These are phyloP conservation scores for Neelides folsomi DNA, from an alignment of 2,888 invertebrate species.

Conservation along the genomic window DNA sequence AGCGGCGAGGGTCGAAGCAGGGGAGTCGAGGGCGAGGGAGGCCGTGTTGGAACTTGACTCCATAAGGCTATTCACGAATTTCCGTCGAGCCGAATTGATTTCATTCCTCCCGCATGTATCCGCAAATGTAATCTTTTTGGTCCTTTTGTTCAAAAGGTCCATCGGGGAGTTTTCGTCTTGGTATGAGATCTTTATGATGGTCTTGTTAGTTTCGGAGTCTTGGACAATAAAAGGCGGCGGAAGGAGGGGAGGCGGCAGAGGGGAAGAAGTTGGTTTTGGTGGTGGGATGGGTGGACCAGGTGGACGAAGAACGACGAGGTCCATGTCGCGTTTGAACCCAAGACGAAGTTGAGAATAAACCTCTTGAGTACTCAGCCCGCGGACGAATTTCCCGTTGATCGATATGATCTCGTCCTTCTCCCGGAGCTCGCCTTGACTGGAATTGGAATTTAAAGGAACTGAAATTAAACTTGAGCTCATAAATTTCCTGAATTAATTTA, in stretches of 20 bases:
- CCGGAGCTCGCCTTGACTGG: slow-evolving; percentile 63
- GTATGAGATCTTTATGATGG: slow-evolving; percentile 32
- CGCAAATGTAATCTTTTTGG: slow-evolving; percentile 12
- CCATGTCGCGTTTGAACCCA: slow-evolving; percentile 27
- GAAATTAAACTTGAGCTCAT: neutral
- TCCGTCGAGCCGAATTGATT: slow-evolving; percentile 26
- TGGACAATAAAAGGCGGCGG: slow-evolving; percentile 15
- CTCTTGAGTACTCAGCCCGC: slow-evolving; percentile 54
- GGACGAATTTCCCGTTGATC: slow-evolving; percentile 67
- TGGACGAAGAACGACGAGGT: slow-evolving; percentile 23
- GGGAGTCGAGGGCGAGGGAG: slow-evolving; percentile 22
- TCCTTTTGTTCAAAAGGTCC: neutral
- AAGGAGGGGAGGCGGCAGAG: slow-evolving; percentile 4
- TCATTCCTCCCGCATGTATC: slow-evolving; percentile 13
- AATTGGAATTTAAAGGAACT: slow-evolving; percentile 21
- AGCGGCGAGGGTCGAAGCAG: slow-evolving; percentile 7
- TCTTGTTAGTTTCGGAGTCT: slow-evolving; percentile 23
- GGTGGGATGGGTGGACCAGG: slow-evolving; percentile 11
- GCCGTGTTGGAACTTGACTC: slow-evolving; percentile 27
- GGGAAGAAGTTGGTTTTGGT: slow-evolving; percentile 11
- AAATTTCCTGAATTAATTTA: too few relatives aligned
- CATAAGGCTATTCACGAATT: slow-evolving; percentile 31
- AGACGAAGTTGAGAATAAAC: slow-evolving; percentile 40
- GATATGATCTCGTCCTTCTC: slow-evolving; percentile 81
- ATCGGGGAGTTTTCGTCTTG: slow-evolving; percentile 12